Percentiles rank a stretch among this genome's conserved stretches.
Conservation (phyloP, 2,113 vertebrate genomes). For the Burhinus bistriatus region DNA sequence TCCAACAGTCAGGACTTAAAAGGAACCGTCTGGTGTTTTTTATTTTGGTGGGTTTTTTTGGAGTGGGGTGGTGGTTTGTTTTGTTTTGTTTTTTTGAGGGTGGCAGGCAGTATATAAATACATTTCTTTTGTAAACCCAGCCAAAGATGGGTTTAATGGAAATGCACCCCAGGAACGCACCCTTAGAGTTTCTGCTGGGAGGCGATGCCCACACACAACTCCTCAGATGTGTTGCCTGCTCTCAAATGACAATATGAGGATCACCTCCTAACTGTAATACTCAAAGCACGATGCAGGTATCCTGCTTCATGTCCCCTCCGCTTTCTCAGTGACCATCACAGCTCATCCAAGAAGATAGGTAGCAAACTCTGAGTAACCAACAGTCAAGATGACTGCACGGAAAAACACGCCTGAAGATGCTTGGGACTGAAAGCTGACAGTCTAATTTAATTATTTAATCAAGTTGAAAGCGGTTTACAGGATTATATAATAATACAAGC, state of each 20-base stretch:
- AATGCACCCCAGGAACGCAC: background rate
- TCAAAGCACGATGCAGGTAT: background rate
- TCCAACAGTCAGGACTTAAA: background rate
- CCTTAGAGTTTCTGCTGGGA: background rate
- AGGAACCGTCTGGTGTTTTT: background rate
- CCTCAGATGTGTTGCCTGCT: background rate
- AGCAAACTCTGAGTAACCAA: background rate
- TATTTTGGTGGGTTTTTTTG: background rate
- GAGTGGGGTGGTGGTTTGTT: background rate
- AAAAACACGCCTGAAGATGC: background rate
- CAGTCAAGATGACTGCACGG: background rate
- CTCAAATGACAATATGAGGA: background rate
- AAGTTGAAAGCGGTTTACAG: background rate
- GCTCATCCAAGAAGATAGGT: background rate
- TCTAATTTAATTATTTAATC: background rate
- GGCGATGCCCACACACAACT: background rate
- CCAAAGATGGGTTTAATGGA: background rate
- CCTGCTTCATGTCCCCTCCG: background rate
- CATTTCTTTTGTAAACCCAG: background rate
- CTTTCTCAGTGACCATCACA: background rate
- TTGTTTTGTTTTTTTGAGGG: background rate
- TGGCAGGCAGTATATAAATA: background rate
- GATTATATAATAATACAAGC: background rate
- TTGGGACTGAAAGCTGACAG: background rate
- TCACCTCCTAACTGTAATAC: background rate